These are phyloP conservation scores for Nymphalis c-album DNA, from an alignment of 2,888 invertebrate genomes.

Conservation along the genomic window DNA sequence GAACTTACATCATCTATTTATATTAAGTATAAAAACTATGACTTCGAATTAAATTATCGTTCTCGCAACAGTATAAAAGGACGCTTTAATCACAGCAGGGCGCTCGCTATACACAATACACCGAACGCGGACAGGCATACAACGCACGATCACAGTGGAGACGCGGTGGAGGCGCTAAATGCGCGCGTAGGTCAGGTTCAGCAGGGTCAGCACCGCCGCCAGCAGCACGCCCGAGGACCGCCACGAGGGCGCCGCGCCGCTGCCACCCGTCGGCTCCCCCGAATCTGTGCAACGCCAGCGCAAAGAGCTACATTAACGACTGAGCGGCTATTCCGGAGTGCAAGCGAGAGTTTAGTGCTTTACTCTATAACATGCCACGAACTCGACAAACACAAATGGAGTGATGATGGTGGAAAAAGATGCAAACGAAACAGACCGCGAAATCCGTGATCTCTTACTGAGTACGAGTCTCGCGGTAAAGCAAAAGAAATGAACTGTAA, in stretches of 20 bases:
- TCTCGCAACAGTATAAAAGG: slow-evolving; percentile 73
- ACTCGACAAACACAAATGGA: slow-evolving; percentile 35
- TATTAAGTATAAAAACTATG: slow-evolving; percentile 81
- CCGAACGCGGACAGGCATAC: slow-evolving; percentile 68
- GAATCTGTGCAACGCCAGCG: slow-evolving; percentile 41
- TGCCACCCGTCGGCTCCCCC: slow-evolving; percentile 48
- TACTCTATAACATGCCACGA: slow-evolving; percentile 24
- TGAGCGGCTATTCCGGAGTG: neutral
- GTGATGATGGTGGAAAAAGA: slow-evolving; percentile 30
- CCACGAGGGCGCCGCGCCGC: slow-evolving; percentile 41
- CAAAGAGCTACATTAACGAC: slow-evolving; percentile 14
- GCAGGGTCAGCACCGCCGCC: slow-evolving; percentile 33
- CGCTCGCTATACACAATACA: slow-evolving; percentile 75
- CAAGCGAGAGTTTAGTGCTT: slow-evolving; percentile 22
- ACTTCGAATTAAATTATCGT: slow-evolving; percentile 79
- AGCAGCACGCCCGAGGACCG: slow-evolving; percentile 37
- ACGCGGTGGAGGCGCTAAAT: slow-evolving; percentile 55
- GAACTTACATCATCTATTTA: slow-evolving; percentile 81
- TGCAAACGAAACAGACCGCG: slow-evolving; percentile 24
- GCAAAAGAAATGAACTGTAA: slow-evolving; percentile 66
- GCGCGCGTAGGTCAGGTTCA: slow-evolving; percentile 43
- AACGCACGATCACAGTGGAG: slow-evolving; percentile 72
- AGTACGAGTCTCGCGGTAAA: slow-evolving; percentile 48
- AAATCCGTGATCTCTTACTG: slow-evolving; percentile 16
- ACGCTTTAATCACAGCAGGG: slow-evolving; percentile 70